Percentiles rank a stretch among this genome's conserved stretches.
Conservation (phyloP, 1,140 invertebrate genomes). For the Elymnias hypermnestra region DNA sequence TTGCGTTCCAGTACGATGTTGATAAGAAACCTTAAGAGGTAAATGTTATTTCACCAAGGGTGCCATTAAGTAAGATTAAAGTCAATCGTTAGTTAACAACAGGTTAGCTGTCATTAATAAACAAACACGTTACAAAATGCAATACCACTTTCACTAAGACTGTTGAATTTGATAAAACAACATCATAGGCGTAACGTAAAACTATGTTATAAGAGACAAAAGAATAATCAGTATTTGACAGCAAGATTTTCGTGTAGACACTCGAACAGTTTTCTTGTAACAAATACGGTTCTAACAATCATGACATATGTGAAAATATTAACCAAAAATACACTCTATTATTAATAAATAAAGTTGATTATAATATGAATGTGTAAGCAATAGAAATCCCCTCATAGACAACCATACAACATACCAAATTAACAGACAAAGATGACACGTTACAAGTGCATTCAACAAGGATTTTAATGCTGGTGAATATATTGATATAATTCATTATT, state of each 20-base stretch:
- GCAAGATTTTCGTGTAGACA: constrained; percentile 32
- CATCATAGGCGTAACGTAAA: constrained; percentile 1
- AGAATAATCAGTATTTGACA: constrained; percentile 43
- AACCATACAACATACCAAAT: constrained; percentile 43
- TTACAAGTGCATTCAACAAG: constrained; percentile 54
- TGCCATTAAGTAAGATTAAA: no score
- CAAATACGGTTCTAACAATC: constrained; percentile 21
- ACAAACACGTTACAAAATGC: not conserved
- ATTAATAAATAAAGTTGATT: not conserved
- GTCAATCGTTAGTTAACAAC: no score
- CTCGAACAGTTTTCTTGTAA: constrained; percentile 50
- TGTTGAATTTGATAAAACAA: not conserved
- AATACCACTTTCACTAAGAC: not conserved
- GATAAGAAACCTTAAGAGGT: no score
- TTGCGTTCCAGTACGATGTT: no score
- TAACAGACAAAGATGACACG: constrained; percentile 67
- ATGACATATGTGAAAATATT: not conserved
- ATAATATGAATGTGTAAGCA: not conserved
- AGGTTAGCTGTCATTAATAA: no score
- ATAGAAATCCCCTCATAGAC: constrained; percentile 7
- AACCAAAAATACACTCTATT: constrained; percentile 4
- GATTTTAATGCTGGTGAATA: constrained; percentile 16
- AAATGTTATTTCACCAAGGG: no score
- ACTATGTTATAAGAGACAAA: constrained; percentile 39
- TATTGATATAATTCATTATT: constrained; percentile 3